phyloP scores from a whole-genome alignment of 1,140 invertebrate species.

The Drosophila mauritiana region DNA sequence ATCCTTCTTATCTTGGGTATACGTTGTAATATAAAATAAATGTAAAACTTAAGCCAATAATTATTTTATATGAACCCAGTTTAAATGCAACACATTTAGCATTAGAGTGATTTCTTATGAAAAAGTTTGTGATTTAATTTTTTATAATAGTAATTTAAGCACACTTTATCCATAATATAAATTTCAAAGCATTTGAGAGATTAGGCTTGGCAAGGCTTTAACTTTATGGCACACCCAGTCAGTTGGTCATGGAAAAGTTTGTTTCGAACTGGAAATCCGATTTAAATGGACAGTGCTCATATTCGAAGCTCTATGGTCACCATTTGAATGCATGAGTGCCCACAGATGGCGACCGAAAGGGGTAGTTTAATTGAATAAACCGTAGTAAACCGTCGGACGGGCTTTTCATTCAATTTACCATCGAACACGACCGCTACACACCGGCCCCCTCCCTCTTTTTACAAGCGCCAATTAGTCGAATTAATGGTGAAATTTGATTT shows the following conservation, averaged over 20 bases:
- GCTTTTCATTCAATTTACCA: constrained; percentile 60
- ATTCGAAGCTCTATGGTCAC: neutral
- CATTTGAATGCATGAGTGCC: constrained; percentile 2
- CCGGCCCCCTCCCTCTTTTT: constrained; percentile 23
- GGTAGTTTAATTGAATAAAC: constrained; percentile 54
- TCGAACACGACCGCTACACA: constrained; percentile 12
- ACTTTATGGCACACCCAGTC: neutral
- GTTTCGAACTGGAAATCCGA: constrained; percentile 2
- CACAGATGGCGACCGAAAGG: constrained; percentile 12
- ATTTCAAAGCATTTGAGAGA: neutral
- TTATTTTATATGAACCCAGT: too few species aligned
- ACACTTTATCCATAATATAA: neutral
- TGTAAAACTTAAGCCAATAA: too few species aligned
- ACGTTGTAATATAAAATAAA: too few species aligned
- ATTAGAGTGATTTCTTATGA: too few species aligned
- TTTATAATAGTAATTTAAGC: neutral
- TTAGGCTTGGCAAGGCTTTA: neutral
- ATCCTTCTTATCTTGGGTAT: too few species aligned
- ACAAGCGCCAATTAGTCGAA: constrained; percentile 56
- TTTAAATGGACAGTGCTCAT: constrained; percentile 16
- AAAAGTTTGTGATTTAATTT: too few species aligned
- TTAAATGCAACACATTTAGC: too few species aligned
- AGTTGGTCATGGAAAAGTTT: constrained; percentile 8
- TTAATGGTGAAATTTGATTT: constrained; percentile 63
- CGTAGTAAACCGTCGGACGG: constrained; percentile 39